Percentiles rank a stretch among this genome's conserved stretches.
phyloP scores from a whole-genome alignment of 2,113 vertebrate genomes.

The Plectropomus leopardus region DNA sequence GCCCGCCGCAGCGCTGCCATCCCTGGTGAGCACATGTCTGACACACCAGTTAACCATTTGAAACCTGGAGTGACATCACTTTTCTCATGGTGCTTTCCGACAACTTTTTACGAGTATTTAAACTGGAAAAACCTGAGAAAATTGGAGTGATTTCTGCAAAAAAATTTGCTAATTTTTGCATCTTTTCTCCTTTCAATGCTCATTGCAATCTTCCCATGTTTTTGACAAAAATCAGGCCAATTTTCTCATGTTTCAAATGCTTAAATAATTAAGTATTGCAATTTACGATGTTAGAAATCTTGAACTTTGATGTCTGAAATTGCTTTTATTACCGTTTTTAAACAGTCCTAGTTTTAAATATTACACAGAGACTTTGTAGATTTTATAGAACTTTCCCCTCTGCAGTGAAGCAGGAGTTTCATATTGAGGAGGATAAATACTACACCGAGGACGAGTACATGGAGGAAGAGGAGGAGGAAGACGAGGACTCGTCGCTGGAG shows the following conservation, averaged over 20 bases:
- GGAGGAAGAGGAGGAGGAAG: conserved; percentile 79
- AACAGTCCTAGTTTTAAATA: background rate
- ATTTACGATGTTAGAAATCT: background rate
- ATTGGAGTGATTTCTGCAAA: no score
- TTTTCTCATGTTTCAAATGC: no score
- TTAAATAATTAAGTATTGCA: no score
- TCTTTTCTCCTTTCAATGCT: no score
- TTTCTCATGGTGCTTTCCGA: no score
- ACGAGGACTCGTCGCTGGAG: conserved; percentile 61
- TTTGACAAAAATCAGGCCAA: no score
- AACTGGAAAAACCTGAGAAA: no score
- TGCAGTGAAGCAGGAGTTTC: conserved; percentile 79
- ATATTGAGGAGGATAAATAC: conserved; percentile 81
- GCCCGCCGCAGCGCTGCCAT: conserved; percentile 57
- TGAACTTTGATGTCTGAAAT: background rate
- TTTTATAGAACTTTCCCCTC: background rate
- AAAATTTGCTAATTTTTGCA: no score
- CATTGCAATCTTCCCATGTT: no score
- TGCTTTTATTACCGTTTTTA: background rate
- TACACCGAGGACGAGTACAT: conserved; percentile 83
- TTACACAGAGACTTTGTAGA: background rate
- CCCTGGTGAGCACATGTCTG: conserved; percentile 66
- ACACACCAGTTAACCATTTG: no score
- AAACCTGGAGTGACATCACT: no score
- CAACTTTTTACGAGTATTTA: no score